Evolutionary conservation across 2,113 vertebrate genomes (phyloP), one percentile per base, ranked within the genome.

Genomic region (Cavia porcellus): DNA sequence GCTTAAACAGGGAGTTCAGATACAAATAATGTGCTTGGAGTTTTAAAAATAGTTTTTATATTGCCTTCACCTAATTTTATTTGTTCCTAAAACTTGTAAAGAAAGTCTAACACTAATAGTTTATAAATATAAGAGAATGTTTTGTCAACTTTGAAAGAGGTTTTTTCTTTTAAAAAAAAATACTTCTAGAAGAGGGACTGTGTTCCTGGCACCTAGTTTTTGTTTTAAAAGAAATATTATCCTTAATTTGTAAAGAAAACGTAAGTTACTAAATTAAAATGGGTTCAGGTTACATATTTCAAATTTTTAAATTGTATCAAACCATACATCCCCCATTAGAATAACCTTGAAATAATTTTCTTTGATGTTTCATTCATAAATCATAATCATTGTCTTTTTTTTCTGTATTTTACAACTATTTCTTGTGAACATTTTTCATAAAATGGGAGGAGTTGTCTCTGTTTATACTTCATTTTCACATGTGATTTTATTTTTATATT

Each of bases 391-490:
- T 98, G 95, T 88, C 85, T 97, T 62, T 97, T 55, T 97, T 98
- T 98, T 94, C 98, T 98, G 98, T 98, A 97, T 62, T 98, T 97
- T 85, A 86, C 93, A 98, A 95, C 66, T 97, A 89, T 94, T 98
- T 96, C 68, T 82, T 62, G 45, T 86, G 68, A 45, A 88, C 74
- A 7, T 94, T 84, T 50, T 98, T 93, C 97, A 98, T 95, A 96
- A 98, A 91, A 35, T 84, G 66, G 79, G 57, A 86, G 95, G 91
- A 82, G 2, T 55, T 97, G 55, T 88, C 92, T 50, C 38, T 97
- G 84, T 98, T 96, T 96, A 94, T 96, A 35, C 83, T 98, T 98
- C 92, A 98, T 98, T 98, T 98, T 97, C 97, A 95, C 28, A 52
- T 97, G 96, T 97, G 90, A 96, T 98, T 98, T 98, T 97, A 97